Evolutionary conservation across 2,113 vertebrate species (phyloP).

Genomic region (Chlamydotis undulata): DNA sequence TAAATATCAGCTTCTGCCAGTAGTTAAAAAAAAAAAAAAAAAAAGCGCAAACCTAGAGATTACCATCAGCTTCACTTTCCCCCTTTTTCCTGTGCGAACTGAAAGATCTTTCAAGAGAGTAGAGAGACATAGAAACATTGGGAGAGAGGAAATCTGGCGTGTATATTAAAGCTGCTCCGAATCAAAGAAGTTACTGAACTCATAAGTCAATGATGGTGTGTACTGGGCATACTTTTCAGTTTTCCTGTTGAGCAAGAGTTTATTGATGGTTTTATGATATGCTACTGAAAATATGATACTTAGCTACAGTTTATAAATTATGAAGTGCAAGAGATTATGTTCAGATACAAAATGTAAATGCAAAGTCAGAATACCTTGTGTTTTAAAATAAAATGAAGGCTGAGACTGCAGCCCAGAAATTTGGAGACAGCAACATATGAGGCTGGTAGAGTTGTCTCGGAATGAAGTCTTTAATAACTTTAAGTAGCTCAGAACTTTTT

Average conservation of each 20-base stretch:
- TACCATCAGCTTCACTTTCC: not conserved
- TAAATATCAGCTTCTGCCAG: not conserved
- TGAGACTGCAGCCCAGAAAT: not conserved
- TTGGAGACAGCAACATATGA: accelerated
- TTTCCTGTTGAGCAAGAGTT: not conserved
- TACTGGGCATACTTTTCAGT: not conserved
- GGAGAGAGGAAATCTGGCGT: not conserved
- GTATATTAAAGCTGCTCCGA: not conserved
- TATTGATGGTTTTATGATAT: not conserved
- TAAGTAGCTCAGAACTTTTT: not conserved
- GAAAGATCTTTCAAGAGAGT: not conserved
- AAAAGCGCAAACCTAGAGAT: too few relatives aligned
- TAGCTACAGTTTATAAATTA: not conserved
- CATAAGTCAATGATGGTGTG: not conserved
- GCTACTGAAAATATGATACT: not conserved
- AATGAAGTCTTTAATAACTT: not conserved
- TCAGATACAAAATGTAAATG: not conserved
- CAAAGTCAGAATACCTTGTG: not conserved
- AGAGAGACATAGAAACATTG: not conserved
- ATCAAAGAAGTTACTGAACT: not conserved
- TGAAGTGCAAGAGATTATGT: not conserved
- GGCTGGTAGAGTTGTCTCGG: not conserved
- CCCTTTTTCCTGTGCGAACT: not conserved
- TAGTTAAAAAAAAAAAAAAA: not conserved
- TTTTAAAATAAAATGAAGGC: not conserved